phyloP scores from a whole-genome alignment of 2,113 vertebrate species.

The Eptesicus fuscus region DNA sequence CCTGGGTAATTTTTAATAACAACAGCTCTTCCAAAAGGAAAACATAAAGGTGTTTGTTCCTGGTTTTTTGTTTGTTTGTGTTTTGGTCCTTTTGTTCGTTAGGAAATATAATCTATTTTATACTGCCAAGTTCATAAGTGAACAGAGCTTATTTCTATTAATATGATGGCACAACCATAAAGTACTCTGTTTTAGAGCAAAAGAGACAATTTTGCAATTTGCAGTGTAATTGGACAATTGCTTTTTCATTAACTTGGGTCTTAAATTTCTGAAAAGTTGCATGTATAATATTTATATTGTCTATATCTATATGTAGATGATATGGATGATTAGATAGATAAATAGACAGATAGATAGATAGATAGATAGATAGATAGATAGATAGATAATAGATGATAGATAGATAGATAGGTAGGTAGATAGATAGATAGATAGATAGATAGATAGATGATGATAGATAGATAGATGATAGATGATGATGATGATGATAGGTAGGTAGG shows the following conservation, averaged over 20 bases:
- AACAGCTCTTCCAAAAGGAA: neutral
- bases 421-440: no score
- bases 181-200: neutral
- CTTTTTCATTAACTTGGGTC: neutral
- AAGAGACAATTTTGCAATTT: neutral
- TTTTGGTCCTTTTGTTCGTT: neutral
- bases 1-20: constrained; percentile 10
- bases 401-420: no score
- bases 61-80: neutral
- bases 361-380: no score
- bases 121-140: neutral
- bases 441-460: no score
- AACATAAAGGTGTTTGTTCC: neutral
- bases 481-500: no score
- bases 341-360: no score
- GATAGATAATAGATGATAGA: neutral
- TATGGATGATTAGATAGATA: no score
- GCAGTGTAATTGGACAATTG: neutral
- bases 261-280: neutral
- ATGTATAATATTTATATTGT: no score
- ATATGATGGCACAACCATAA: neutral
- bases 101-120: neutral
- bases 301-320: no score
- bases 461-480: neutral
- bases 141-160: neutral